Evolutionary conservation across 35 echinoderm and acorn worm genomes (phyloP).

Genomic region (Diadema setosum): DNA sequence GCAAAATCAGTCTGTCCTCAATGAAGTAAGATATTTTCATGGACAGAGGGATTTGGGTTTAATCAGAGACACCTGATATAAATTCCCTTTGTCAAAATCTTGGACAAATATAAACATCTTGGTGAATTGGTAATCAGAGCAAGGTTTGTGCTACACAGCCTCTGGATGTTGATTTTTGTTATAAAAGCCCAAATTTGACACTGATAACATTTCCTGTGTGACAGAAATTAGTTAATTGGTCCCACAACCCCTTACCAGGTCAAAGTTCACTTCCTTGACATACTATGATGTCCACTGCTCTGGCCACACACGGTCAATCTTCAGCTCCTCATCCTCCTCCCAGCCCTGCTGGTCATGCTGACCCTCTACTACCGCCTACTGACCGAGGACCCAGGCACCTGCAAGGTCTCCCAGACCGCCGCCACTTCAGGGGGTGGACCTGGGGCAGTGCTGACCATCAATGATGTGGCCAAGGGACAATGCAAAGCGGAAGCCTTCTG

Average conservation of each 20-base stretch:
- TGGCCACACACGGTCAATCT: slow-evolving; percentile 43
- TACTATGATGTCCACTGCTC: slow-evolving; percentile 35
- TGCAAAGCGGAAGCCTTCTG: slow-evolving; percentile 36
- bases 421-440: neutral
- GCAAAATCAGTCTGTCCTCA: too few species aligned
- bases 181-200: neutral
- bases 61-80: too few species aligned
- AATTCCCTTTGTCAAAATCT: too few species aligned
- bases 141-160: too few species aligned
- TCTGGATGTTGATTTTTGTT: neutral
- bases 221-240: too few species aligned
- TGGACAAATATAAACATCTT: too few species aligned
- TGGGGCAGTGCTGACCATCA: slow-evolving; percentile 48
- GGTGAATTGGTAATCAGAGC: too few species aligned
- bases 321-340: slow-evolving; percentile 14
- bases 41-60: too few species aligned
- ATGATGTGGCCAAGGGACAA: slow-evolving; percentile 51
- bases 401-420: slow-evolving; percentile 21
- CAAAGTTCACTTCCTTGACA: neutral
- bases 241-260: neutral
- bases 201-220: too few species aligned
- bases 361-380: slow-evolving; percentile 56
- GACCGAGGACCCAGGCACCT: slow-evolving; percentile 42
- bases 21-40: too few species aligned
- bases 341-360: slow-evolving; percentile 30